Base-by-base conservation (phyloP, 2,888 invertebrate species). In the Rhamphomyia laevipes region DNA sequence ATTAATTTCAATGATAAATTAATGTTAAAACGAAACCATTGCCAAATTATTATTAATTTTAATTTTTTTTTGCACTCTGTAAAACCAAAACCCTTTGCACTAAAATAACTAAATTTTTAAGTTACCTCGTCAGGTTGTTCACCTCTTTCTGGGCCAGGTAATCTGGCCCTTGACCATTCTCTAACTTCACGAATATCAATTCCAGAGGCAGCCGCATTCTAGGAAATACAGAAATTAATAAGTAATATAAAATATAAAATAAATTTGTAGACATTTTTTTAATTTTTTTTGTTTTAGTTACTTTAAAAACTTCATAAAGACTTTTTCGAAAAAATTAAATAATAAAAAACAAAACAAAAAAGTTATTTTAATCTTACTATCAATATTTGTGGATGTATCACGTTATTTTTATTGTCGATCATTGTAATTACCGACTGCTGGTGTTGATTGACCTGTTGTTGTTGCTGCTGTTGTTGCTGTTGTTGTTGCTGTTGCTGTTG, bases 361-460 rank as follows among this genome's bases (percentile, higher is more conserved):
- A 42, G 23, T 11, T n/a, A 13, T 23, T 13, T 18, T 12, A 52
- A 42, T 50, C 55, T 51, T 55, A 60, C 59, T 49, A 59, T 48
- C 43, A 59, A 55, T 49, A 57, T 55, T 51, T 59, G 57, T 43
- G 57, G 52, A 49, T 58, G 58, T 50, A 74, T 74, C 61, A 75
- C 73, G 58, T 74, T 74, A 49, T 58, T 60, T 51, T 60, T 58
- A 55, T 59, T 59, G 53, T 62, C 58, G 45, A 58, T 58, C 50
- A 60, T 55, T 23, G 57, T 53, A 50, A 57, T 57, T 53, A 60
- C 57, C 48, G 60, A 74, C 57, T 74, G 73, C 66, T 73, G 67
- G 61, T 74, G 66, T 57, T 73, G 73, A 56, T 73, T 73, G 61
- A 71, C 72, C 59, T 72, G 71, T 30, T 60, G 58, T 11, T 61